phyloP scores from a whole-genome alignment of 2,113 vertebrate species.

The Perca flavescens region DNA sequence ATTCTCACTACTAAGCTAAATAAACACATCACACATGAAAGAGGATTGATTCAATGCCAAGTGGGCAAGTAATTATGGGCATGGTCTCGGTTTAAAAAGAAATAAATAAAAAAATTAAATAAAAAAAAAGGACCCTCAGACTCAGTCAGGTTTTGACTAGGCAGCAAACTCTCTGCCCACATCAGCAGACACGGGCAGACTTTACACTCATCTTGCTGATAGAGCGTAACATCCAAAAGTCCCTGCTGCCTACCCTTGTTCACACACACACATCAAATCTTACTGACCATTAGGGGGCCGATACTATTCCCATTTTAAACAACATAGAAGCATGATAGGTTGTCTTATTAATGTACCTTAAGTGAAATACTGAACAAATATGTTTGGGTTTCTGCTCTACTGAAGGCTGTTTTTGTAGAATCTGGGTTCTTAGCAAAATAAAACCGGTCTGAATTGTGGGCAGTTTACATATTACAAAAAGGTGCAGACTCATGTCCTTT shows the following conservation, averaged over 20 bases:
- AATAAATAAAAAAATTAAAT: neutral
- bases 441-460: conserved; percentile 13
- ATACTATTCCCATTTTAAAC: conserved; percentile 23
- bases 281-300: conserved; percentile 33
- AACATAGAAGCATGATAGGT: neutral
- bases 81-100: conserved; percentile 50
- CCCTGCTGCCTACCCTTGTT: conserved; percentile 33
- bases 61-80: conserved; percentile 73
- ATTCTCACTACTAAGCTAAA: conserved; percentile 72
- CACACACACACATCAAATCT: conserved; percentile 46
- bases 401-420: conserved; percentile 16
- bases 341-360: conserved; percentile 11
- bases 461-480: conserved; percentile 14
- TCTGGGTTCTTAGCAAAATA: conserved; percentile 24
- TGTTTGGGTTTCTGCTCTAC: conserved; percentile 26
- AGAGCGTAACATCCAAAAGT: conserved; percentile 70
- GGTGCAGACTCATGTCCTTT: neutral
- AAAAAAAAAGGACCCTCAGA: conserved; percentile 61
- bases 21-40: conserved; percentile 76
- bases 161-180: conserved; percentile 72
- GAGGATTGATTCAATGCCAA: conserved; percentile 75
- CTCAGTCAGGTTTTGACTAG: conserved; percentile 73
- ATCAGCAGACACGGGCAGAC: conserved; percentile 77
- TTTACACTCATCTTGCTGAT: conserved; percentile 76
- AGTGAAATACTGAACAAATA: conserved; percentile 25